Conservation (phyloP, 2,113 vertebrate genomes). For the Scolopax mira region DNA sequence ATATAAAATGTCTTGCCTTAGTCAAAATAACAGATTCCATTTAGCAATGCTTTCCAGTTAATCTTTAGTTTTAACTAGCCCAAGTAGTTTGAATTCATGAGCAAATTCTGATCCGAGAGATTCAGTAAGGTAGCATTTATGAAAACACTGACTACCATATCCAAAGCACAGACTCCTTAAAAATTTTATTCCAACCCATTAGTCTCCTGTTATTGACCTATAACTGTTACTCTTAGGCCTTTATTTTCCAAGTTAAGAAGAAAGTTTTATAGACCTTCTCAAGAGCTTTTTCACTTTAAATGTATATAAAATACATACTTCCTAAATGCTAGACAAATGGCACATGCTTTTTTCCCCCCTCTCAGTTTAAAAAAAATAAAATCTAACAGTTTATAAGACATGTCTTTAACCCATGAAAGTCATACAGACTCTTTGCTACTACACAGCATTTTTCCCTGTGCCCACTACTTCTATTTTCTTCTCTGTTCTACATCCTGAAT, state of each 20-base stretch:
- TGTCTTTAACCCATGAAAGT: neutral
- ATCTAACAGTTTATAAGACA: neutral
- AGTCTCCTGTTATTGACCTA: neutral
- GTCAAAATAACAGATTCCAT: neutral
- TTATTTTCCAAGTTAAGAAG: neutral
- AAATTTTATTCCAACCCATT: neutral
- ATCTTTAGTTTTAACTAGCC: neutral
- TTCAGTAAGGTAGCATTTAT: neutral
- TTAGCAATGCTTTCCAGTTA: neutral
- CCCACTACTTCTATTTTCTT: neutral
- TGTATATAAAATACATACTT: neutral
- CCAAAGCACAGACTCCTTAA: neutral
- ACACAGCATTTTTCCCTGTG: neutral
- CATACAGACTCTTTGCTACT: neutral
- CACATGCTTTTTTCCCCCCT: rapidly evolving
- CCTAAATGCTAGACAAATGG: neutral
- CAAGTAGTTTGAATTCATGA: neutral
- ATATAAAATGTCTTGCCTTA: neutral
- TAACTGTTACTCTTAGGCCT: neutral
- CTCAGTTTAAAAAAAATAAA: neutral
- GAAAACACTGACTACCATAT: neutral
- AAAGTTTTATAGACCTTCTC: neutral
- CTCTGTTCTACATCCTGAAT: neutral
- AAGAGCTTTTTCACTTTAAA: neutral
- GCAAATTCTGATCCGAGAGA: neutral